Evolutionary conservation across 2,888 invertebrate genomes (phyloP).

Genomic region (Cephus pygmeus): DNA sequence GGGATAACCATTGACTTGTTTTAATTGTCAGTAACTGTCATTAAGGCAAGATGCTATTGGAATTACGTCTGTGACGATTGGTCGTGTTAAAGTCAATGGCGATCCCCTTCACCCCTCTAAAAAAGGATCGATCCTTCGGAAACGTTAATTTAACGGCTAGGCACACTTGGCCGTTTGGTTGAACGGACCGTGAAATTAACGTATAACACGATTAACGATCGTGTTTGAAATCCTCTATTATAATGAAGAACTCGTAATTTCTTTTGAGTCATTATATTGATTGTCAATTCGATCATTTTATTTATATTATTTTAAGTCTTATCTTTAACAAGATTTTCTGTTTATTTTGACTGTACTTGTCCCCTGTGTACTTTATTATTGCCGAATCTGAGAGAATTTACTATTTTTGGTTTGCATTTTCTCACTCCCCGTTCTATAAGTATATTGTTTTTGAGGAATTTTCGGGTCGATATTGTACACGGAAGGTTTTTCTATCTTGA

Average conservation of each 20-base stretch:
- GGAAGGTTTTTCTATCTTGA: not conserved
- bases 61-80: not conserved
- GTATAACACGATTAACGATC: not conserved
- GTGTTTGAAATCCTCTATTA: not conserved
- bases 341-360: not conserved
- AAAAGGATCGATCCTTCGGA: not conserved
- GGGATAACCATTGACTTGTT: not conserved
- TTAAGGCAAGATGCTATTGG: not conserved
- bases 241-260: not conserved
- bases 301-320: no score
- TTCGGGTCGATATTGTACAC: not conserved
- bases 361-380: not conserved
- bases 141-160: not conserved
- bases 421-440: not conserved
- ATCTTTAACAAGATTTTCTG: not conserved
- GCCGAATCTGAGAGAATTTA: not conserved
- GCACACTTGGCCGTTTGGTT: not conserved
- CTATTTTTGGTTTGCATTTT: not conserved
- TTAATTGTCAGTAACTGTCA: not conserved
- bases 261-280: not conserved
- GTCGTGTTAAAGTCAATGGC: not conserved
- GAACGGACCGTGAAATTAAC: not conserved
- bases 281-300: not conserved
- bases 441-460: not conserved
- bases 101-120: not conserved